phyloP scores from a whole-genome alignment of 2,797 vertebrate genomes.

The Hafferia zeledoni region DNA sequence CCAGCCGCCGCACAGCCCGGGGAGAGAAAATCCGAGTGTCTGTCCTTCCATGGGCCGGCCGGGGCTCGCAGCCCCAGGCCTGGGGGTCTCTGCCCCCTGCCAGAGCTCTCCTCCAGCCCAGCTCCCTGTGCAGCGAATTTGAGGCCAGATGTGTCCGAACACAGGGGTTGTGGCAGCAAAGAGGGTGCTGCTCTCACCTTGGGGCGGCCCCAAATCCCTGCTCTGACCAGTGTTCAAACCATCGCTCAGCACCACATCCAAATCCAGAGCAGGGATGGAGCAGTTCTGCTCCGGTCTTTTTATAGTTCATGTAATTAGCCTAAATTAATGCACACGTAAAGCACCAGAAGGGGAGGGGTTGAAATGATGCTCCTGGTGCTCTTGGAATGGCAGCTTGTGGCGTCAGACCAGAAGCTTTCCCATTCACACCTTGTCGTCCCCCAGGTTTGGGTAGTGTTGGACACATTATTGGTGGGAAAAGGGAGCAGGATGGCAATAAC shows the following conservation, averaged over 20 bases:
- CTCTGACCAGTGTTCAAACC: background rate
- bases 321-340: background rate
- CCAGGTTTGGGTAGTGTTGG: background rate
- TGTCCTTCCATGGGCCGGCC: fast-evolving
- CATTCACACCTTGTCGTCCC: background rate
- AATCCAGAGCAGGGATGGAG: background rate
- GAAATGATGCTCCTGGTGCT: background rate
- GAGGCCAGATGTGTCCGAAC: fast-evolving
- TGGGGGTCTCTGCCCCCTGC: fast-evolving
- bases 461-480: background rate
- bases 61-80: background rate
- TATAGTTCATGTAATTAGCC: background rate
- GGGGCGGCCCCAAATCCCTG: fast-evolving
- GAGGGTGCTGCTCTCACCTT: fast-evolving
- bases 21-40: fast-evolving
- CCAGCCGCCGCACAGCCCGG: fast-evolving
- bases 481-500: background rate
- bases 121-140: background rate
- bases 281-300: background rate
- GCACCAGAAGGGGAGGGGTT: background rate
- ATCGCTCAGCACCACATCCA: background rate
- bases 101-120: background rate
- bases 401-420: background rate
- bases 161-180: background rate
- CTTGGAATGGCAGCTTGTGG: background rate